Base-by-base conservation (phyloP, 2,888 invertebrate genomes). In the Mythimna loreyi region DNA sequence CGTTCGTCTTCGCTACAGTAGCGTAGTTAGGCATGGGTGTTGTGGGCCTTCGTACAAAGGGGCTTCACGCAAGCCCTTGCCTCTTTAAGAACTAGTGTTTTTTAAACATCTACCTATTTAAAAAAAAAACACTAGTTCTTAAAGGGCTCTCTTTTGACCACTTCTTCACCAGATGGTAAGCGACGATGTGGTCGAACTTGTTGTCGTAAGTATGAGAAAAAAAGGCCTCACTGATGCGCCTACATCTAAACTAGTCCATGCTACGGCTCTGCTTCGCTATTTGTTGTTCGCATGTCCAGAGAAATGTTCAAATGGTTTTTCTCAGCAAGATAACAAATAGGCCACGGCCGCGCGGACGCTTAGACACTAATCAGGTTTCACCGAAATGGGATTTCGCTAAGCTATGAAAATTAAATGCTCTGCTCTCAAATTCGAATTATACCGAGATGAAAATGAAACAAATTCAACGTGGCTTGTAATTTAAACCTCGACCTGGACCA, bases 371-470 rank as follows among this genome's bases (percentile, higher is more conserved):
- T 92, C 90, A 87, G 87, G 89, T 89, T 91, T 89, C 86, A 87
- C 85, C 86, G 87, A 89, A 91, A 93, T 91, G 86, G 89, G 88
- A 92, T 91, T 92, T 85, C 87, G 85, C 89, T 91, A 91, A 91
- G 91, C 91, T 90, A 91, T 91, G 90, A 90, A 91, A 92, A 92
- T 92, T 91, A 92, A 91, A 91, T 87, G 90, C 87, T 87, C 86
- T 78, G 86, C 88, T 85, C 89, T 88, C 89, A 89, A 91, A 91
- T 90, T 90, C 81, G 87, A 92, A 90, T 92, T 87, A 92, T 89
- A 76, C 86, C 83, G 88, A 86, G 89, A 90, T 89, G 90, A 88
- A 90, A 90, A 91, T 92, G 90, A 91, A 91, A 91, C 90, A 90
- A 90, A 92, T 91, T 87, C 88, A 87, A 80, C 86, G 85, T 86